Percentiles rank a stretch among this genome's conserved stretches.
Evolutionary conservation across 1,140 invertebrate species (phyloP).

Genomic region (Panonychus citri): DNA sequence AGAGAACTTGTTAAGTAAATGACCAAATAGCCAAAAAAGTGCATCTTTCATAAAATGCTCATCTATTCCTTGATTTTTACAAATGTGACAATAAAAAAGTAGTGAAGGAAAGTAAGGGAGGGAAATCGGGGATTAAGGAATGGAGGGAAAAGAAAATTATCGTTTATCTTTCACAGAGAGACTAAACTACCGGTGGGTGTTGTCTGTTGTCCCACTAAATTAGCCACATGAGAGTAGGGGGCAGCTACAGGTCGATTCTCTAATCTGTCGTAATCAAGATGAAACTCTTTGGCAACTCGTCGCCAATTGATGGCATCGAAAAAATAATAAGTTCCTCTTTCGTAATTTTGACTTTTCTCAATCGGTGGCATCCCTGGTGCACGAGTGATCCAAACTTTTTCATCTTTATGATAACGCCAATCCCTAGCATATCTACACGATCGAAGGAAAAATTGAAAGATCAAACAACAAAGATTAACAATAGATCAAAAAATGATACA

Average conservation of each 20-base stretch:
- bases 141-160: too few species aligned
- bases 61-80: neutral
- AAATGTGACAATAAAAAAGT: neutral
- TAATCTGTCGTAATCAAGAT: slow-evolving; percentile 89
- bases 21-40: too few species aligned
- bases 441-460: slow-evolving; percentile 5
- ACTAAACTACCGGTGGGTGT: neutral
- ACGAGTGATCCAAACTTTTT: slow-evolving; percentile 96
- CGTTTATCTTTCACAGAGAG: neutral
- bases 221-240: neutral
- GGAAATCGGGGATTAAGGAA: too few species aligned
- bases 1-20: too few species aligned
- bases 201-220: neutral
- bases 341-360: slow-evolving; percentile 82
- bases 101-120: neutral
- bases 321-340: slow-evolving; percentile 94
- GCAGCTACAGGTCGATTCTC: slow-evolving; percentile 45
- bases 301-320: slow-evolving; percentile 86
- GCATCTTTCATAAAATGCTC: too few species aligned
- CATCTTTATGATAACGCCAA: slow-evolving; percentile 97
- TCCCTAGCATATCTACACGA: slow-evolving; percentile 61
- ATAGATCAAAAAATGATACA: slow-evolving; percentile 19
- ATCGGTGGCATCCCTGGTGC: slow-evolving; percentile 70
- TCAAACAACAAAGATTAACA: neutral
- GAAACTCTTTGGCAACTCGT: slow-evolving; percentile 80